A percentile compares a stretch with the other conserved stretches of the same genome.
Evolutionary conservation across 2,888 invertebrate species (phyloP).

Genomic region (Arge pagana): DNA sequence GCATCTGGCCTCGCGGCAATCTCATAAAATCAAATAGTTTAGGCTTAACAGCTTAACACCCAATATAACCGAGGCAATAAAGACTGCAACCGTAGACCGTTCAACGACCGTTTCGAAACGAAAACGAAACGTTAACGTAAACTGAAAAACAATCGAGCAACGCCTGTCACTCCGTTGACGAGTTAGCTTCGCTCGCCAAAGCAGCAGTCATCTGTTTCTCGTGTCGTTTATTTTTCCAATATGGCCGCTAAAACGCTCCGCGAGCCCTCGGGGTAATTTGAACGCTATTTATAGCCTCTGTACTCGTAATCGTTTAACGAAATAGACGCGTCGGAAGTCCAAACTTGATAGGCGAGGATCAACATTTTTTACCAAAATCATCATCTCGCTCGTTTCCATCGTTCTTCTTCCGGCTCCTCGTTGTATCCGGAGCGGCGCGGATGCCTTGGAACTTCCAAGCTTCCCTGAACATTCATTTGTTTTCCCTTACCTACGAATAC

Average conservation of each 20-base stretch:
- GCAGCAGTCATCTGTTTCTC: constrained; percentile 53
- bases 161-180: constrained; percentile 52
- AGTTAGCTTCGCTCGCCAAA: constrained; percentile 43
- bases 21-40: constrained; percentile 46
- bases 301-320: constrained; percentile 35
- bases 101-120: constrained; percentile 52
- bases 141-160: constrained; percentile 56
- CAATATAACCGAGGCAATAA: constrained; percentile 35
- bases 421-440: too few species aligned
- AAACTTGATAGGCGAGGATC: too few species aligned
- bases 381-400: too few species aligned
- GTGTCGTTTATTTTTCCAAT: constrained; percentile 55
- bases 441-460: too few species aligned
- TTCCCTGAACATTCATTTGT: too few species aligned
- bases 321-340: constrained; percentile 28
- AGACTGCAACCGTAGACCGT: constrained; percentile 36
- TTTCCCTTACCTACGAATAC: too few species aligned
- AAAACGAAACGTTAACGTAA: constrained; percentile 52
- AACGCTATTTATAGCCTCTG: constrained; percentile 49
- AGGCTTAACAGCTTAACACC: constrained; percentile 39
- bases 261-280: constrained; percentile 47
- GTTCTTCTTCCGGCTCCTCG: too few species aligned
- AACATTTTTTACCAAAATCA: too few species aligned
- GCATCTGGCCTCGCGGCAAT: constrained; percentile 28
- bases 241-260: constrained; percentile 53